phyloP scores from a whole-genome alignment of 2,113 vertebrate genomes.

The Ardeotis arabs region DNA sequence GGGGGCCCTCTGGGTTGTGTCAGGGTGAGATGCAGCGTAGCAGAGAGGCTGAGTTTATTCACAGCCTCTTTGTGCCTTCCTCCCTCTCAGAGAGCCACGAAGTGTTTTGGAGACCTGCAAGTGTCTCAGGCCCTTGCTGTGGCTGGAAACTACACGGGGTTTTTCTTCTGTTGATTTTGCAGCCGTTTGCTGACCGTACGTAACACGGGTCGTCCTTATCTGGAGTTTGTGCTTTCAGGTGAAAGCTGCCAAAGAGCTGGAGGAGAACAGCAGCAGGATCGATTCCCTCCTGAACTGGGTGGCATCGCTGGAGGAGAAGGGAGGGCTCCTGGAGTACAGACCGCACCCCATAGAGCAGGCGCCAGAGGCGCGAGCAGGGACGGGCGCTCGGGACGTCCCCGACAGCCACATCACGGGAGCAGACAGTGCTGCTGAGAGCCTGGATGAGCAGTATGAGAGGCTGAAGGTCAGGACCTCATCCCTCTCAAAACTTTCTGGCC shows the following conservation, averaged over 20 bases:
- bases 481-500: not conserved
- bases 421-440: constrained; percentile 46
- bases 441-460: constrained; percentile 80
- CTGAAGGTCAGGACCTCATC: constrained; percentile 80
- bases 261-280: constrained; percentile 87
- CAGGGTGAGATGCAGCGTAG: not conserved
- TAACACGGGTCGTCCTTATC: not conserved
- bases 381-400: not conserved
- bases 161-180: not conserved
- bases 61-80: not conserved
- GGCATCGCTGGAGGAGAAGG: constrained; percentile 54
- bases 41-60: not conserved
- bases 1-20: too few relatives aligned
- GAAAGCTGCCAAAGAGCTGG: constrained; percentile 89
- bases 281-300: constrained; percentile 83
- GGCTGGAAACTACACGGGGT: not conserved
- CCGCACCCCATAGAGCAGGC: not conserved
- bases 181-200: not conserved
- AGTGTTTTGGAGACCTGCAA: not conserved
- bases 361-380: not conserved
- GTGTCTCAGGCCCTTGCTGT: not conserved
- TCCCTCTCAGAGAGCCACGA: not conserved
- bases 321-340: not conserved
- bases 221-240: constrained; percentile 75
- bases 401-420: not conserved